Conservation (phyloP, 2,797 vertebrate species). For the Halcyon smyrnensis region DNA sequence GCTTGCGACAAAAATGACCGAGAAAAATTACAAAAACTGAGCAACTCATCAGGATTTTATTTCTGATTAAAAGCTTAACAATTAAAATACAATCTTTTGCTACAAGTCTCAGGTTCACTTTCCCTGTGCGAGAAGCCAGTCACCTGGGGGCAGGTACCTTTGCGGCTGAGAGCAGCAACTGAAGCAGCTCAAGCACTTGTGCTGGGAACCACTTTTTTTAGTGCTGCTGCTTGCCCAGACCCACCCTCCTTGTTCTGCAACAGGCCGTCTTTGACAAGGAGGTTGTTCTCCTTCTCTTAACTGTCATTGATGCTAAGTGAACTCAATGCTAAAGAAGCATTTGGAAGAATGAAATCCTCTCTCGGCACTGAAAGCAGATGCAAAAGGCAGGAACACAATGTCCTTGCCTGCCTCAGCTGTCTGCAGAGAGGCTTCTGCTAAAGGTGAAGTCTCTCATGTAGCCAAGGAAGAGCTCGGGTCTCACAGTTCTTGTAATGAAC, state of each 20-base stretch:
- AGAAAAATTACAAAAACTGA: not conserved
- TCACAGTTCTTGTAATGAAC: not conserved
- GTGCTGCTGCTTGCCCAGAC: not conserved
- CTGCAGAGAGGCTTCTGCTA: not conserved
- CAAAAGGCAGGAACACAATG: not conserved
- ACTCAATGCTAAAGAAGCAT: not conserved
- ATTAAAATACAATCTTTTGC: not conserved
- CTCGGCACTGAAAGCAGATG: not conserved
- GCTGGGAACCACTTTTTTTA: slow-evolving; percentile 12
- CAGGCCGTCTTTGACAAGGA: not conserved
- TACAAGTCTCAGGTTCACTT: not conserved
- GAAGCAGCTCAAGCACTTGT: not conserved
- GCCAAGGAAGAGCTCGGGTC: not conserved
- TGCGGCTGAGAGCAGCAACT: not conserved
- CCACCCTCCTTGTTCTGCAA: not conserved
- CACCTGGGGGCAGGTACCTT: not conserved
- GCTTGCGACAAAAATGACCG: not conserved
- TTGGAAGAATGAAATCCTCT: not conserved
- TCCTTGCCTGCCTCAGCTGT: not conserved
- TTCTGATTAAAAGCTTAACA: not conserved
- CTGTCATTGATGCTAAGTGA: not conserved
- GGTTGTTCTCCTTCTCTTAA: not conserved
- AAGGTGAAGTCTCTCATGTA: not conserved
- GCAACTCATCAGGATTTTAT: not conserved
- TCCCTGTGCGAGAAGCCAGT: not conserved